Conservation (phyloP, 2,113 vertebrate species). For the Dipodomys spectabilis region DNA sequence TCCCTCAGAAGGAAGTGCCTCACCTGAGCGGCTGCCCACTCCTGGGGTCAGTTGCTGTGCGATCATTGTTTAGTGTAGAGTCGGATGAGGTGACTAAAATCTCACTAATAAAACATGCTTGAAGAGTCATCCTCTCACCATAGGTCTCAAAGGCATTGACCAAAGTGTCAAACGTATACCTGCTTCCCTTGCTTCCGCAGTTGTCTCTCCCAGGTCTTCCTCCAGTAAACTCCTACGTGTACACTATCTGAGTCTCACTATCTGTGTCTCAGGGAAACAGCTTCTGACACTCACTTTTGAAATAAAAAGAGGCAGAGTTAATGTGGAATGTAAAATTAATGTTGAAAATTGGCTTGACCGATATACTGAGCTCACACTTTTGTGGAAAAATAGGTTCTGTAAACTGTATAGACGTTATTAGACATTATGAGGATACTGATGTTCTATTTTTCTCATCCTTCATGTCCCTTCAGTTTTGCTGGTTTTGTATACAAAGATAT, state of each 20-base stretch:
- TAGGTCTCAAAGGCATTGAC: neutral
- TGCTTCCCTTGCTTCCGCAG: neutral
- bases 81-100: too few relatives aligned
- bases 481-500: neutral
- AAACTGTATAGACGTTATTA: neutral
- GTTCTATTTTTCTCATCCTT: neutral
- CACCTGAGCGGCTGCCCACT: neutral
- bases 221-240: neutral
- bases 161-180: neutral
- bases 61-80: neutral
- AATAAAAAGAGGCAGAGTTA: neutral
- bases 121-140: neutral
- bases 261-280: neutral
- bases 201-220: neutral
- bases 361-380: neutral
- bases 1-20: neutral
- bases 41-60: neutral
- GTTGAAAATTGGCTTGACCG: neutral
- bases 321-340: constrained; percentile 4
- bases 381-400: neutral
- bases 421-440: neutral
- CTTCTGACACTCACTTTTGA: neutral
- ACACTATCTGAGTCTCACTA: neutral
- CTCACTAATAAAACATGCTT: neutral
- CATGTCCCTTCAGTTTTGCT: neutral